A percentile compares a stretch with the other conserved stretches of the same genome.
phyloP scores from a whole-genome alignment of 2,113 vertebrate species.

The Boulengeromyrus knoepffleri region DNA sequence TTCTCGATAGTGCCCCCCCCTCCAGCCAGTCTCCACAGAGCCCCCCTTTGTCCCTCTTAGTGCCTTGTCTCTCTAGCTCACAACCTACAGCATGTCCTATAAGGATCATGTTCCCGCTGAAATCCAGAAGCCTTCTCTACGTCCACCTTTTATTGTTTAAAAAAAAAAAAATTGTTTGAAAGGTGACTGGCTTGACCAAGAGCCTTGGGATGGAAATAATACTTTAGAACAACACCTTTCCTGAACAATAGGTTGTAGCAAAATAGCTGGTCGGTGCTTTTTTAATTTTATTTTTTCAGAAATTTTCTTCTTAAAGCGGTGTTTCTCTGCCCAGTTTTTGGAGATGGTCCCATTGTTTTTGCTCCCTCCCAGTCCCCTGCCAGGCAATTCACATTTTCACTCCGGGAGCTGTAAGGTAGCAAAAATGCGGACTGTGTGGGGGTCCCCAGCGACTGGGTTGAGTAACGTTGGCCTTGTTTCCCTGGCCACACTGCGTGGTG shows the following conservation, averaged over 20 bases:
- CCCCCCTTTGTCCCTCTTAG: constrained; percentile 15
- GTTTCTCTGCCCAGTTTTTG: not conserved
- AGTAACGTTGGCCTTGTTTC: not conserved
- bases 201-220: not conserved
- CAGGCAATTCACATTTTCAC: not conserved
- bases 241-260: not conserved
- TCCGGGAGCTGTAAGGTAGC: not conserved
- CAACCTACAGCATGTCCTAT: not conserved
- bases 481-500: not conserved
- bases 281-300: not conserved
- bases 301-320: not conserved
- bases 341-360: not conserved
- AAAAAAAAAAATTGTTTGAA: not conserved
- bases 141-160: not conserved
- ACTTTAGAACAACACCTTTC: not conserved
- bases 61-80: not conserved
- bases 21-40: constrained; percentile 16
- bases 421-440: not conserved
- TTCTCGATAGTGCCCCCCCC: not conserved
- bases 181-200: not conserved
- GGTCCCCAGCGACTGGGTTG: not conserved
- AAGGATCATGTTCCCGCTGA: not conserved
- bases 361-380: not conserved
- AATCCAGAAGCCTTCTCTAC: not conserved
- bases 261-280: not conserved